Conservation (phyloP, 2,888 invertebrate species). For the Plusia festucae region DNA sequence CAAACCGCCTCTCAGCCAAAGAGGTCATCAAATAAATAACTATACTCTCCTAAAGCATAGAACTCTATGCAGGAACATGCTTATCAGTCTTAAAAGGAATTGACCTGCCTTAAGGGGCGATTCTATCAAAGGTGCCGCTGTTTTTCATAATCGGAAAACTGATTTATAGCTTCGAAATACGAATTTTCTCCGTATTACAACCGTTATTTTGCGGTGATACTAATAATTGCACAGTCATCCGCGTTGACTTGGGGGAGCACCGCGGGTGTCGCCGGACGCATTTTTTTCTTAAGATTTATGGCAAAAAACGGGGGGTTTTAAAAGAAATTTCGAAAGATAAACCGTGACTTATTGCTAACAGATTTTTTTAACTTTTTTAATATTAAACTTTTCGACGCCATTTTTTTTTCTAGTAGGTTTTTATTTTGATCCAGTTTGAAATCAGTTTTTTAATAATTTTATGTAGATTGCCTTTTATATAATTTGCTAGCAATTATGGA, state of each 20-base stretch:
- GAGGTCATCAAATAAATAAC: too few species aligned
- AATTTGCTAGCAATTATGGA: too few species aligned
- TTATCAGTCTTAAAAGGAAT: constrained; percentile 43
- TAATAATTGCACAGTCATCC: constrained; percentile 84
- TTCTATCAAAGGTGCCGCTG: constrained; percentile 72
- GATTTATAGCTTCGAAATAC: constrained; percentile 82
- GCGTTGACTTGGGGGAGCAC: constrained; percentile 55
- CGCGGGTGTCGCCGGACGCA: constrained; percentile 30
- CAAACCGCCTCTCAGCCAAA: too few species aligned
- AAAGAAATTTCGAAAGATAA: constrained; percentile 43
- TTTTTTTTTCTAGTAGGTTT: constrained; percentile 18
- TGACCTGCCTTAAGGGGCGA: constrained; percentile 58
- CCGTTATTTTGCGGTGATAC: constrained; percentile 69
- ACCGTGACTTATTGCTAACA: constrained; percentile 46
- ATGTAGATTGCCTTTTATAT: too few species aligned
- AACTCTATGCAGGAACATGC: too few species aligned
- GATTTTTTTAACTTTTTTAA: constrained; percentile 48
- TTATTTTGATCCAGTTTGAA: too few species aligned
- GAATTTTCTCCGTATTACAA: constrained; percentile 73
- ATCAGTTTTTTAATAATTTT: too few species aligned
- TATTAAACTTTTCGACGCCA: constrained; percentile 12
- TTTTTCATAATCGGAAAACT: constrained; percentile 85
- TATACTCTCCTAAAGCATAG: too few species aligned
- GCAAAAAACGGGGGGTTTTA: constrained; percentile 31
- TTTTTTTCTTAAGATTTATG: constrained; percentile 60